Conservation (phyloP, 2,797 vertebrate genomes). For the Galaxias olidus region DNA sequence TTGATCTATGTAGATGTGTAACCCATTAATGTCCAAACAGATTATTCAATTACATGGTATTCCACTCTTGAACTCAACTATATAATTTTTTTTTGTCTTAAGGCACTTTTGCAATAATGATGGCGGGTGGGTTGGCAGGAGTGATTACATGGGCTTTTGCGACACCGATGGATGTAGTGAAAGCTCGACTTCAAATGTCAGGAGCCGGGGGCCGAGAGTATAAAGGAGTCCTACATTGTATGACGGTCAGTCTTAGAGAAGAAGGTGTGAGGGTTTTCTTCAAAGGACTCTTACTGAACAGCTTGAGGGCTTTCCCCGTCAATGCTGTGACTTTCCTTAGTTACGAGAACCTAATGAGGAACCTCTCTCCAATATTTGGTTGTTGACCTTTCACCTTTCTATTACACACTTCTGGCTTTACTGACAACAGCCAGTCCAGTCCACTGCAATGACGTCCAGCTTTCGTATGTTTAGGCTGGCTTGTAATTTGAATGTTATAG, state of each 20-base stretch:
- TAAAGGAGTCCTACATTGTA: slow-evolving; percentile 78
- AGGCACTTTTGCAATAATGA: slow-evolving; percentile 64
- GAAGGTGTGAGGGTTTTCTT: slow-evolving; percentile 81
- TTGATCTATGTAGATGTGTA: not conserved
- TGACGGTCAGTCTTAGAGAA: slow-evolving; percentile 69
- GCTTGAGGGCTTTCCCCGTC: slow-evolving; percentile 83
- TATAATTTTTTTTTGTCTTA: slow-evolving; percentile 16
- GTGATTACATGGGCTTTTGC: slow-evolving; percentile 79
- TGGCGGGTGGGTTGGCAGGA: slow-evolving; percentile 81
- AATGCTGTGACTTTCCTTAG: slow-evolving; percentile 84
- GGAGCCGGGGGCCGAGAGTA: slow-evolving; percentile 71
- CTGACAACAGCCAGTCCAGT: too few relatives aligned
- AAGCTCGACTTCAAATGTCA: slow-evolving; percentile 84
- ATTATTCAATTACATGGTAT: not conserved
- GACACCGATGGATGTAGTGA: slow-evolving; percentile 85
- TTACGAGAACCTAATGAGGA: slow-evolving; percentile 77
- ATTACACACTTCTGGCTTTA: too few relatives aligned
- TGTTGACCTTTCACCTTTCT: slow-evolving; percentile 14
- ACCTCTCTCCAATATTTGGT: slow-evolving; percentile 33
- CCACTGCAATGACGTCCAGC: too few relatives aligned
- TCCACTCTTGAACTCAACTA: not conserved
- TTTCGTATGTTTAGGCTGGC: too few relatives aligned
- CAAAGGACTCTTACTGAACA: slow-evolving; percentile 81
- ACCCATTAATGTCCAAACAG: not conserved
- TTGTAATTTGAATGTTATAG: too few relatives aligned